Conservation (phyloP, 2,888 invertebrate species). For the Didymodactylos carnosus region DNA sequence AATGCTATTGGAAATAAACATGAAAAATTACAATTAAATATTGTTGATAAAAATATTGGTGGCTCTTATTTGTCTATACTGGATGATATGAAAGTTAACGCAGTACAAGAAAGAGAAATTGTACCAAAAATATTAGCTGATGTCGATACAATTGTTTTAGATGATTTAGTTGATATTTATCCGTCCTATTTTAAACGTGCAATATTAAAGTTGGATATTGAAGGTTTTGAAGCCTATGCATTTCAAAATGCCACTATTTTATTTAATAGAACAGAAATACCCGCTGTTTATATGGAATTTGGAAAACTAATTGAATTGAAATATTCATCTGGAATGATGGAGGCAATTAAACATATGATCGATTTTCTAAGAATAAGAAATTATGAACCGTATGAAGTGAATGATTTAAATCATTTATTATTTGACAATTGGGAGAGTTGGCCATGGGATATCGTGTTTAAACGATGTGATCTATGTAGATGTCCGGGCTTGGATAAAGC, state of each 20-base stretch:
- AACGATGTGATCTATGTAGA: background rate
- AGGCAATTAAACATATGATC: constrained; percentile 2
- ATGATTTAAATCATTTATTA: background rate
- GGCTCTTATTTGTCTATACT: constrained; percentile 15
- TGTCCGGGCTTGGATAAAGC: background rate
- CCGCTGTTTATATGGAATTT: constrained; percentile 15
- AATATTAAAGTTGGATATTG: constrained; percentile 16
- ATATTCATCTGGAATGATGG: background rate
- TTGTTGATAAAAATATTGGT: constrained; percentile 22
- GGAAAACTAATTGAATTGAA: constrained; percentile 1
- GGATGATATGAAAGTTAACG: constrained; percentile 7
- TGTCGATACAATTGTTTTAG: constrained; percentile 6
- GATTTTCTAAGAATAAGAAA: constrained; percentile 3
- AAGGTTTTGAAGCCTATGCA: constrained; percentile 14
- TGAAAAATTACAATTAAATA: constrained; percentile 18
- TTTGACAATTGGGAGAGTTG: constrained; percentile 6
- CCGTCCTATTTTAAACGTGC: constrained; percentile 10
- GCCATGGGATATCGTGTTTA: constrained; percentile 12
- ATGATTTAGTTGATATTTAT: constrained; percentile 7
- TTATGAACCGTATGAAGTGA: background rate
- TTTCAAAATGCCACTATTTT: constrained; percentile 13
- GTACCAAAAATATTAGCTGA: background rate
- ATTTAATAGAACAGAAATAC: constrained; percentile 15
- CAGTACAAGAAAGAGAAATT: background rate
- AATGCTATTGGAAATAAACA: constrained; percentile 21